These are phyloP conservation scores for Catostomus latipinnis DNA, from an alignment of 2,797 vertebrate genomes.

Conservation along the genomic window DNA sequence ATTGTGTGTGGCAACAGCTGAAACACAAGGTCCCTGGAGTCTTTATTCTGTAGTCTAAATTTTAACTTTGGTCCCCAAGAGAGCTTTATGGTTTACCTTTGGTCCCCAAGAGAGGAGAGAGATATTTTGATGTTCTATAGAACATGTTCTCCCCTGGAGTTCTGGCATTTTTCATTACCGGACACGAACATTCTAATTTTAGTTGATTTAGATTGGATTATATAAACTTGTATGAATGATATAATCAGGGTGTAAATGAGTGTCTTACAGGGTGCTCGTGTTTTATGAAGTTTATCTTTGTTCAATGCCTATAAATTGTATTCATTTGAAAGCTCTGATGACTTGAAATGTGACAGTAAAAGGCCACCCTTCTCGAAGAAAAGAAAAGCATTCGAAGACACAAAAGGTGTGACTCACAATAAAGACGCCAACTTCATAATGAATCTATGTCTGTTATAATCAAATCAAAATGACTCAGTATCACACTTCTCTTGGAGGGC, in stretches of 20 bases:
- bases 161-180: constrained; percentile 5
- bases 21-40: constrained; percentile 29
- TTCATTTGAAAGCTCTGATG: neutral
- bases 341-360: constrained; percentile 21
- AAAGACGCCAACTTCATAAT: constrained; percentile 42
- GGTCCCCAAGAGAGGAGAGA: constrained; percentile 22
- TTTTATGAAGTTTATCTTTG: neutral
- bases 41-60: neutral
- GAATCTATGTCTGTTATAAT: constrained; percentile 55
- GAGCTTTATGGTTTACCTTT: constrained; percentile 29
- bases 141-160: neutral
- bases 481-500: constrained; percentile 47
- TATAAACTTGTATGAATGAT: neutral
- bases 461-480: constrained; percentile 53
- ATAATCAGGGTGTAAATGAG: neutral
- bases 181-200: constrained; percentile 18
- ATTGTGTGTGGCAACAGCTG: constrained; percentile 15
- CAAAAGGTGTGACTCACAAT: constrained; percentile 35
- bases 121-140: neutral
- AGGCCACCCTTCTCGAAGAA: constrained; percentile 27
- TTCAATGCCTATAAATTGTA: constrained; percentile 9
- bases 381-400: constrained; percentile 43
- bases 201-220: neutral
- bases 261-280: neutral
- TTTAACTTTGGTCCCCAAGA: constrained; percentile 36